Base-by-base conservation (phyloP, 2,113 vertebrate genomes). In the Pao palembangensis region DNA sequence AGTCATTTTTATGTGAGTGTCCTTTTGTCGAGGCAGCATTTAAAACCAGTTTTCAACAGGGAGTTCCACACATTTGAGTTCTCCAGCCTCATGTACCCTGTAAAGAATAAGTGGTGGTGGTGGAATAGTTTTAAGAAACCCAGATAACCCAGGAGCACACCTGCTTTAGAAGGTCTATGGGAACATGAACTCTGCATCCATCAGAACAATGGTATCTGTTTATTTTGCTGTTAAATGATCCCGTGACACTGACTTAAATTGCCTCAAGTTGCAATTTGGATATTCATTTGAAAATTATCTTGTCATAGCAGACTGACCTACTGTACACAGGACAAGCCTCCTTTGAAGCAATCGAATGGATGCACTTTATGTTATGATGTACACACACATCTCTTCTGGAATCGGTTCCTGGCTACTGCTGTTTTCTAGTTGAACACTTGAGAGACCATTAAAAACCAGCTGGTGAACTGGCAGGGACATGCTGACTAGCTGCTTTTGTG, bases 401-500 rank as follows among this genome's bases (percentile, higher is more conserved):
- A 38, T 38, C 3, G 8, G 34, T 38, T 38, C 8, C 34, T 38
- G 34, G 34, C 34, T 38, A 38, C 34, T 38, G 34, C 34, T 38
- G 34, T 38, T 38, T 31, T 31, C 28, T 31, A 8, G 28, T 31
- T 17, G 15, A 17, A 47, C 15, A 47, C 15, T n/a, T 47, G 13
- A 8, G 44, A n/a, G 38, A 20, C 41, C 20, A 20, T 51, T 50
- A 51, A 60, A 48, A 48, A 43, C 3, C 50, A 62, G 55, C 48
- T 15, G 47, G 71, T 69, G 57, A 55, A 18, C 58, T 75, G 65
- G 51, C 71, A 75, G 20, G 54, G 20, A 70, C 52, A 62, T 55
- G 62, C 68, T 73, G 66, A 78, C 66, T 50, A 48, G 51, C 57
- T 56, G 17, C 3, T 53, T 73, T 54, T 60, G 52, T 63, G 51